Evolutionary conservation across 1,140 invertebrate genomes (phyloP), one percentile per base, ranked within the genome.

Genomic region (Nasonia longicornis): DNA sequence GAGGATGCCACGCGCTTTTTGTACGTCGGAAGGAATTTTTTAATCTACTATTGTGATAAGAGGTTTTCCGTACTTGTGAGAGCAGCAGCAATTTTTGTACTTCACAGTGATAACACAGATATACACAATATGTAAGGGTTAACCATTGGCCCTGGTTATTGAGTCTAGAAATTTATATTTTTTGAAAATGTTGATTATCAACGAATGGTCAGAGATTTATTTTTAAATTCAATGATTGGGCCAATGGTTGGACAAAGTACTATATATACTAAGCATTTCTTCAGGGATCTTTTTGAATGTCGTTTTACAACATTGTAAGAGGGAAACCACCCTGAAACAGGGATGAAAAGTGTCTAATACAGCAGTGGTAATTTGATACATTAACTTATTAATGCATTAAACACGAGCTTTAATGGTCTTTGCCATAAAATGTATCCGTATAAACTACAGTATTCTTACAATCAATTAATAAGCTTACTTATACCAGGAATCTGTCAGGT

Each of bases 21-120:
- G 31, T 67, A 74, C 63, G 52, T 75, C 63, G 20, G 8, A 48
- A 35, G 42, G 35, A n/a, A 64, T 45, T 75, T 79, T 82, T 79
- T 52, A 58, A 79, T 79, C 64, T 64, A 67, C 14, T 76, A 82
- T 79, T 82, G 81, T 82, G 81, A 82, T 82, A 82, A 77, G 64
- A 69, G 22, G 67, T 76, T 75, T 74, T 82, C 12, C 70, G 77
- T 71, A 82, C 72, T 75, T 26, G 12, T 69, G 78, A 73, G 31
- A 72, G n/a, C 31, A 72, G 66, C 48, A 77, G 45, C 70, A 82
- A 74, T 74, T 78, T 82, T 82, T 78, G 45, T 77, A 77, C 66
- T 70, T 63, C 35, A 77, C 79, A 77, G 67, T 66, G 67, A 74
- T 78, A 78, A 70, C 70, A 31, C 66, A 63, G 63, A 64, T 77